phyloP scores from a whole-genome alignment of 2,797 vertebrate genomes.

The Lagothrix lagotricha region DNA sequence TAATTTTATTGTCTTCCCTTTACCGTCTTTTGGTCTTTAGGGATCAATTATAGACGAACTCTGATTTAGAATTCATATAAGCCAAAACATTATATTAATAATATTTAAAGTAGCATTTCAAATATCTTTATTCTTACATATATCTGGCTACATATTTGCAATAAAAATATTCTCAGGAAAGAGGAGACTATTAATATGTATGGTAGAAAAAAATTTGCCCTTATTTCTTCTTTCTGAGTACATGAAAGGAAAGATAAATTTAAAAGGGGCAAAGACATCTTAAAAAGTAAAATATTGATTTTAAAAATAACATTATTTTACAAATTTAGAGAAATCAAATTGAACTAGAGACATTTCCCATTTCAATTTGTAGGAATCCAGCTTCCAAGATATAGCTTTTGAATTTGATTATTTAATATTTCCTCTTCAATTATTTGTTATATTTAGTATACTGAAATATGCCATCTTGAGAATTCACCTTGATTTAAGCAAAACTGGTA shows the following conservation, averaged over 20 bases:
- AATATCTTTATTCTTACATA: not conserved
- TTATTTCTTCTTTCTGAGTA: not conserved
- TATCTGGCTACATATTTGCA: not conserved
- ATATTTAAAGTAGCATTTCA: not conserved
- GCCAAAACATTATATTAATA: not conserved
- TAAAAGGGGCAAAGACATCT: not conserved
- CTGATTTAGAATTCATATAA: not conserved
- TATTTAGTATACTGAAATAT: constrained; percentile 18
- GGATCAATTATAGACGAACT: not conserved
- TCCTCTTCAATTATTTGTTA: constrained; percentile 11
- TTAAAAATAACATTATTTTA: constrained; percentile 28
- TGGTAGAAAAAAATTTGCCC: not conserved
- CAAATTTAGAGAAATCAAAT: not conserved
- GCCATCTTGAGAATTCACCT: constrained; percentile 6
- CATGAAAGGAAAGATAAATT: not conserved
- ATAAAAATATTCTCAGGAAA: not conserved
- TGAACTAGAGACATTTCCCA: not conserved
- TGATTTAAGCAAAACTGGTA: not conserved
- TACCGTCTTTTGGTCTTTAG: not conserved
- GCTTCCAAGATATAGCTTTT: not conserved
- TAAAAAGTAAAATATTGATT: not conserved
- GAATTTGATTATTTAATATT: constrained; percentile 39
- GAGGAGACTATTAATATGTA: not conserved
- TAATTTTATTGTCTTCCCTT: not conserved
- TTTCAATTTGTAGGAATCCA: not conserved